Evolutionary conservation across 2,797 vertebrate genomes (phyloP).

Genomic region (Sparus aurata): DNA sequence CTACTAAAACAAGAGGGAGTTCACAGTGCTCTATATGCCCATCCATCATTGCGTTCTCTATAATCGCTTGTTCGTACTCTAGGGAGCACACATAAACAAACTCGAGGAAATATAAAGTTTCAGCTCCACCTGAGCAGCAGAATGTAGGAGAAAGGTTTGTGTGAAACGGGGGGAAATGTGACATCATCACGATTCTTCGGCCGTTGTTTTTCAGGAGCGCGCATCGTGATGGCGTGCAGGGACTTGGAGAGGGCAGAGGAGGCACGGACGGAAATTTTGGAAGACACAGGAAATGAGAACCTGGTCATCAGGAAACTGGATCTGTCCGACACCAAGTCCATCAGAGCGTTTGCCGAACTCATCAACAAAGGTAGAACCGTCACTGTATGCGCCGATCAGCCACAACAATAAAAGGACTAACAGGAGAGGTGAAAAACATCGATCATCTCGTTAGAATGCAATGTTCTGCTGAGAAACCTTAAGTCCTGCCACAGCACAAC

Average conservation of each 20-base stretch:
- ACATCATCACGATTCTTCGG: neutral
- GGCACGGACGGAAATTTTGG: constrained; percentile 88
- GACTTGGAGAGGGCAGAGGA: constrained; percentile 89
- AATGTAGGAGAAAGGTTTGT: neutral
- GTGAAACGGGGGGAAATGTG: neutral
- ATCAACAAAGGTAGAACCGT: constrained; percentile 87
- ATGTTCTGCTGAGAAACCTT: too few relatives aligned
- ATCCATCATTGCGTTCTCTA: neutral
- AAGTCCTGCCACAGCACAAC: too few relatives aligned
- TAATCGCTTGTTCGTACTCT: neutral
- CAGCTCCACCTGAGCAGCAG: neutral
- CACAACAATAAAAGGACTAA: too few relatives aligned
- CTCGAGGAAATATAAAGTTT: neutral
- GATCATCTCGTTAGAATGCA: too few relatives aligned
- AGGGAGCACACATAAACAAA: neutral
- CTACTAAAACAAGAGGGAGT: neutral
- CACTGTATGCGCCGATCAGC: too few relatives aligned
- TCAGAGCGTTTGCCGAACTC: constrained; percentile 90
- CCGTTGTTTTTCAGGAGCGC: constrained; percentile 86
- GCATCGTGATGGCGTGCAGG: constrained; percentile 92
- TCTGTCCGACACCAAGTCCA: constrained; percentile 91
- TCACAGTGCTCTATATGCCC: neutral
- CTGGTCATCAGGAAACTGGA: constrained; percentile 90
- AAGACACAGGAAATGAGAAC: constrained; percentile 90
- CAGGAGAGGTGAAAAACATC: too few relatives aligned